phyloP scores from a whole-genome alignment of 1,140 invertebrate genomes.

The Caenorhabditis remanei region DNA sequence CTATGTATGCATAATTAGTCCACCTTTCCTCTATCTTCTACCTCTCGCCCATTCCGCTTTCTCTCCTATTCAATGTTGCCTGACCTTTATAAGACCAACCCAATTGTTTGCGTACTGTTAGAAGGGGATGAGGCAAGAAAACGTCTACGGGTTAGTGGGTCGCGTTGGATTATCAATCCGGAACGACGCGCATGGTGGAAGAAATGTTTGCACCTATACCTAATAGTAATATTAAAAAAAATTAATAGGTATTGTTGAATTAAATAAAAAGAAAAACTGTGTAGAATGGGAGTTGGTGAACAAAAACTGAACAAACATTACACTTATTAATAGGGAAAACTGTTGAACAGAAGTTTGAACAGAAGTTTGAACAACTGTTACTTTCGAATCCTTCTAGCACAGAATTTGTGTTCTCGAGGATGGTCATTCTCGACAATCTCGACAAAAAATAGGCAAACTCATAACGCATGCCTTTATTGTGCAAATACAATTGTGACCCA shows the following conservation, averaged over 20 bases:
- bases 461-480: background rate
- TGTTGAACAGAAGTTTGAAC: too few species aligned
- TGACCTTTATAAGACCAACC: slow-evolving; percentile 50
- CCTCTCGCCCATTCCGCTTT: background rate
- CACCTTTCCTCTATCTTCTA: slow-evolving; percentile 14
- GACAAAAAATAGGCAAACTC: too few species aligned
- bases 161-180: slow-evolving; percentile 3
- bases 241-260: too few species aligned
- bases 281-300: background rate
- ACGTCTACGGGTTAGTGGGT: background rate
- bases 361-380: too few species aligned
- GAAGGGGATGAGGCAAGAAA: slow-evolving; percentile 9
- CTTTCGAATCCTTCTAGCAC: too few species aligned
- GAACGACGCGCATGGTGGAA: background rate
- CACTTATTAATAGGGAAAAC: too few species aligned
- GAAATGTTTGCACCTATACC: background rate
- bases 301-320: too few species aligned
- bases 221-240: too few species aligned
- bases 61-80: background rate
- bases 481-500: background rate
- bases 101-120: slow-evolving; percentile 48
- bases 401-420: too few species aligned
- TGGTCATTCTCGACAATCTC: too few species aligned
- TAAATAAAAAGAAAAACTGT: too few species aligned
- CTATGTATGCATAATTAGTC: slow-evolving; percentile 54